A percentile compares a stretch with the other conserved stretches of the same genome.
These are phyloP conservation scores for Pogonocherus hispidulus DNA, from an alignment of 2,888 invertebrate genomes.

Conservation along the genomic window DNA sequence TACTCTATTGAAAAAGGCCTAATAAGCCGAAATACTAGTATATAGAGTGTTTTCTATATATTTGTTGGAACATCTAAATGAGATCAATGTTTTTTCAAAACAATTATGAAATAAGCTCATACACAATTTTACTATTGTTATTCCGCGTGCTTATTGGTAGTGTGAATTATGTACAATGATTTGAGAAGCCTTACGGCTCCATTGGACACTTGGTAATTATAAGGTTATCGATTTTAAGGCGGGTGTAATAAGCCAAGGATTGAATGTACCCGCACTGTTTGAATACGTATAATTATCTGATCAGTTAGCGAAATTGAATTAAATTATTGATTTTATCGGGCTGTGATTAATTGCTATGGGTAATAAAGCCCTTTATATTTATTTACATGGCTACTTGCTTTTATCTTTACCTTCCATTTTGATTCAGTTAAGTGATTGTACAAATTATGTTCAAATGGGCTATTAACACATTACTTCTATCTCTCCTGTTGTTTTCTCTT, in stretches of 20 bases:
- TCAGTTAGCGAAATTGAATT: constrained; percentile 39
- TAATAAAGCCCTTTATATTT: constrained; percentile 32
- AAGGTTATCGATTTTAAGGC: constrained; percentile 16
- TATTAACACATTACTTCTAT: background rate
- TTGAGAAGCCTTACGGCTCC: background rate
- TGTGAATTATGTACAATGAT: too few relatives aligned
- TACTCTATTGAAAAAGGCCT: too few relatives aligned
- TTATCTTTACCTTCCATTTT: constrained; percentile 17
- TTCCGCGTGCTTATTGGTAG: too few relatives aligned
- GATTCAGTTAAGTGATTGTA: constrained; percentile 25
- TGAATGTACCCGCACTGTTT: constrained; percentile 25
- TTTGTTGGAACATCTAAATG: too few relatives aligned
- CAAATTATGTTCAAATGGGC: constrained; percentile 12
- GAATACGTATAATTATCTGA: constrained; percentile 36
- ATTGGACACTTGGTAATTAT: constrained; percentile 14
- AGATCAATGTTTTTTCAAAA: too few relatives aligned
- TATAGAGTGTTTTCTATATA: too few relatives aligned
- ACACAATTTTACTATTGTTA: too few relatives aligned
- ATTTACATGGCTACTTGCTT: constrained; percentile 34
- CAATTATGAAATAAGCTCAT: too few relatives aligned
- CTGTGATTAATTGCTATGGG: constrained; percentile 31
- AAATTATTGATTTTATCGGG: constrained; percentile 38
- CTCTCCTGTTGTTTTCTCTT: background rate
- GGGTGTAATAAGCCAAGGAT: constrained; percentile 7
- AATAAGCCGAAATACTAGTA: too few relatives aligned